Evolutionary conservation across 1,140 invertebrate genomes (phyloP).

Genomic region (Glomeris maerens): DNA sequence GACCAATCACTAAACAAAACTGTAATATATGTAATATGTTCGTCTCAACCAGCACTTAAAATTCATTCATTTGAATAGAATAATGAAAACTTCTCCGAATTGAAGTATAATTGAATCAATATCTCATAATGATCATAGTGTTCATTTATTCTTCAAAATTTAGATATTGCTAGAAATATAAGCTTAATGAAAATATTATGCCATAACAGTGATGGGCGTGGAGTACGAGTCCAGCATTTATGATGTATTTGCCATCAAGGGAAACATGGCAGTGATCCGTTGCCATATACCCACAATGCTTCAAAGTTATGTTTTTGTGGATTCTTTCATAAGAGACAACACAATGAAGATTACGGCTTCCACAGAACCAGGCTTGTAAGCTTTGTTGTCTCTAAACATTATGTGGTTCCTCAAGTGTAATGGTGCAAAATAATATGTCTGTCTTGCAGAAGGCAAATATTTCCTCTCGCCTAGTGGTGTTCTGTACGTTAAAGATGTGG

Average conservation of each 20-base stretch:
- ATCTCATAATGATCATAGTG: neutral
- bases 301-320: neutral
- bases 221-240: slow-evolving; percentile 28
- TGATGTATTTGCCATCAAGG: slow-evolving; percentile 30
- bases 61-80: slow-evolving; percentile 4
- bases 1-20: neutral
- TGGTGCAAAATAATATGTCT: too few species aligned
- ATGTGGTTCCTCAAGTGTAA: too few species aligned
- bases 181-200: too few species aligned
- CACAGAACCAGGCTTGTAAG: slow-evolving; percentile 12
- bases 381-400: too few species aligned
- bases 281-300: neutral
- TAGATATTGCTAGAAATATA: too few species aligned
- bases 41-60: slow-evolving; percentile 8
- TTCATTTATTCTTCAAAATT: neutral
- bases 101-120: neutral
- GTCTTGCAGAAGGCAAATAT: slow-evolving; percentile 84
- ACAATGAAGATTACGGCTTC: slow-evolving; percentile 46
- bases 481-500: slow-evolving; percentile 82
- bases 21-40: neutral
- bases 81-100: slow-evolving; percentile 9
- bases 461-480: slow-evolving; percentile 81
- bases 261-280: slow-evolving; percentile 31
- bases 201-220: slow-evolving; percentile 25
- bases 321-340: slow-evolving; percentile 63